These are phyloP conservation scores for Stenolophus ochropezus DNA, from an alignment of 2,888 invertebrate species.

Conservation along the genomic window DNA sequence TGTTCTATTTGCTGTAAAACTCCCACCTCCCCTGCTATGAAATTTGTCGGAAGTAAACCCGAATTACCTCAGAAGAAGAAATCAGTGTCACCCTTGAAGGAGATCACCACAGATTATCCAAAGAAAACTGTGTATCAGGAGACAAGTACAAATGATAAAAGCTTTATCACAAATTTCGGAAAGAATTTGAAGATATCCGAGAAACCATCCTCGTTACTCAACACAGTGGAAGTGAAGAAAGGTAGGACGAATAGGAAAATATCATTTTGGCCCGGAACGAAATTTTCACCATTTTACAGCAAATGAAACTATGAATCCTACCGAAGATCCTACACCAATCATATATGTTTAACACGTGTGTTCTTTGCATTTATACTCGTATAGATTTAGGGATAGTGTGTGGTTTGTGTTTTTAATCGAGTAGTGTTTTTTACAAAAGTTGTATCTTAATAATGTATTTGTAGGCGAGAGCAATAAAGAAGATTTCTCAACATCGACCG, in stretches of 20 bases:
- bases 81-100: not conserved
- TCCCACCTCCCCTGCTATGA: constrained; percentile 71
- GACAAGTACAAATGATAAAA: constrained; percentile 2
- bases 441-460: constrained; percentile 56
- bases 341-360: constrained; percentile 36
- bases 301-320: constrained; percentile 36
- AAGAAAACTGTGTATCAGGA: not conserved
- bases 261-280: constrained; percentile 84
- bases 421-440: constrained; percentile 34
- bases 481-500: constrained; percentile 55
- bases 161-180: constrained; percentile 46
- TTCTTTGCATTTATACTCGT: constrained; percentile 54
- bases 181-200: constrained; percentile 50
- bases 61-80: constrained; percentile 27
- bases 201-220: constrained; percentile 58
- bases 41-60: constrained; percentile 62
- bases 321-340: constrained; percentile 36
- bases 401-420: constrained; percentile 41
- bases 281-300: constrained; percentile 72
- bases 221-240: constrained; percentile 72
- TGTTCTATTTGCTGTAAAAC: constrained; percentile 93
- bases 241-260: constrained; percentile 84
- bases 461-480: constrained; percentile 57
- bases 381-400: constrained; percentile 36
- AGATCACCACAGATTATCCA: not conserved